Conservation (phyloP, 1,140 invertebrate species). For the Pachypeltis micranthus region DNA sequence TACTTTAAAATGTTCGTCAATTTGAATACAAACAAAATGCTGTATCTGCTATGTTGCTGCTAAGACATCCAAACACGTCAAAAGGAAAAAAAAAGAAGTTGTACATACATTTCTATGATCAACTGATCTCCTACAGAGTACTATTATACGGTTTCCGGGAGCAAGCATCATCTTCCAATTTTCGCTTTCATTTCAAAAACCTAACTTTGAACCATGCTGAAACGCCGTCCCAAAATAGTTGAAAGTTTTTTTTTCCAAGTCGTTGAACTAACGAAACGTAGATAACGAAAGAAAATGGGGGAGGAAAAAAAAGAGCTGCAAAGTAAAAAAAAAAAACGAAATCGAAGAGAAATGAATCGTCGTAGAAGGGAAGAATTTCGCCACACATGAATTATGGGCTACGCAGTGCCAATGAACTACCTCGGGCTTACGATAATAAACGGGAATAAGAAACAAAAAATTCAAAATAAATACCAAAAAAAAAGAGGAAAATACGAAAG, state of each 20-base stretch:
- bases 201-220: slow-evolving; percentile 3
- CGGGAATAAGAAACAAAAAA: not conserved
- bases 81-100: too few relatives aligned
- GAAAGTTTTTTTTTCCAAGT: not conserved
- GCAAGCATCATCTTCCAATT: slow-evolving; percentile 12
- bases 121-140: slow-evolving; percentile 19
- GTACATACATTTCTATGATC: slow-evolving; percentile 16
- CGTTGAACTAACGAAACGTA: not conserved
- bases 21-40: slow-evolving; percentile 19
- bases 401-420: not conserved
- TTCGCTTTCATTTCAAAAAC: slow-evolving; percentile 6
- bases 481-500: not conserved
- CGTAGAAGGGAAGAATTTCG: too few relatives aligned
- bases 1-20: too few relatives aligned
- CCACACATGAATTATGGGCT: too few relatives aligned
- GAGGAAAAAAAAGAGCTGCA: not conserved
- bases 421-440: not conserved
- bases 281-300: not conserved
- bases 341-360: too few relatives aligned
- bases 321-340: not conserved
- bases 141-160: not conserved
- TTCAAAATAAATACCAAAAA: not conserved
- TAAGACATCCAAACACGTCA: slow-evolving; percentile 21
- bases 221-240: slow-evolving; percentile 1
- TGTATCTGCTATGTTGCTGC: slow-evolving; percentile 20